Conservation (phyloP, 2,797 vertebrate species). For the Hoplostethus mediterraneus region DNA sequence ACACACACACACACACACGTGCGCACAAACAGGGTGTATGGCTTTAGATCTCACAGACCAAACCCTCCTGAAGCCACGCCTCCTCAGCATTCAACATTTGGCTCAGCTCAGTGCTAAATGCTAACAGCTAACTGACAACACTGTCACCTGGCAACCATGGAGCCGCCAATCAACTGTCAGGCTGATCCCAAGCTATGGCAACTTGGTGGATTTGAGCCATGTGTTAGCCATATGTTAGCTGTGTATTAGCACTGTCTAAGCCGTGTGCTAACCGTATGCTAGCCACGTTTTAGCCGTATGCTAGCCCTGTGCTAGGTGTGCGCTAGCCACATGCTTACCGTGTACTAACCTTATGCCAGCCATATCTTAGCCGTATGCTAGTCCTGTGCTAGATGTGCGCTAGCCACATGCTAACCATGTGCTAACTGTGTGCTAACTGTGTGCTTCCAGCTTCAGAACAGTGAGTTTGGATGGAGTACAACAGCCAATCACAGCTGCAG, state of each 20-base stretch:
- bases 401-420: slow-evolving; percentile 9
- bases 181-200: neutral
- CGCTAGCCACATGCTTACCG: slow-evolving; percentile 20
- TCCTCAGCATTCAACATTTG: slow-evolving; percentile 44
- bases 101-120: neutral
- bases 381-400: too few species aligned
- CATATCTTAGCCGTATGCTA: slow-evolving; percentile 37
- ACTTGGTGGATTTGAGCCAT: neutral
- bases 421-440: slow-evolving; percentile 42
- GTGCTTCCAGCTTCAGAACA: slow-evolving; percentile 41
- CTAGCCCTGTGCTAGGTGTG: neutral
- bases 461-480: neutral
- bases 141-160: too few species aligned
- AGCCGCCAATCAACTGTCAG: too few species aligned
- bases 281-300: slow-evolving; percentile 37
- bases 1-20: slow-evolving; percentile 37
- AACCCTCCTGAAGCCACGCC: slow-evolving; percentile 63
- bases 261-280: slow-evolving; percentile 24
- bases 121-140: too few species aligned
- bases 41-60: slow-evolving; percentile 69
- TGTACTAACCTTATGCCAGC: slow-evolving; percentile 33
- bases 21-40: slow-evolving; percentile 69
- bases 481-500: slow-evolving; percentile 17
- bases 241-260: neutral
- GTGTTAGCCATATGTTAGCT: neutral